A percentile compares a stretch with the other conserved stretches of the same genome.
Conservation (phyloP, 1,140 invertebrate species). For the Zaprionus davidi region DNA sequence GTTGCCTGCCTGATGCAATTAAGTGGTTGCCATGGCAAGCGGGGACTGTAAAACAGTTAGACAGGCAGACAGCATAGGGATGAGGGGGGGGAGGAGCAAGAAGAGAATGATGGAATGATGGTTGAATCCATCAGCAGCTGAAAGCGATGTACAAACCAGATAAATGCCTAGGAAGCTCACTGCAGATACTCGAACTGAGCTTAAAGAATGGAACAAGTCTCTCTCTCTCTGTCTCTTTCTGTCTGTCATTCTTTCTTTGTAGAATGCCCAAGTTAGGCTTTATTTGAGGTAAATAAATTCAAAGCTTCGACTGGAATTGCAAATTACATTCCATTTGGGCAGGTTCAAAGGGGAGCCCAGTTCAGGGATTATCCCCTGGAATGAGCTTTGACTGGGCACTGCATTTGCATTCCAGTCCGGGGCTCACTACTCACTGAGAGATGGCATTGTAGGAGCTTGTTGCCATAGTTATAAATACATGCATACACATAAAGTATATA, state of each 20-base stretch:
- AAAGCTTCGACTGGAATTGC: neutral
- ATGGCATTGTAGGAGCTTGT: neutral
- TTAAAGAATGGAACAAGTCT: too few relatives aligned
- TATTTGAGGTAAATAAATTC: neutral
- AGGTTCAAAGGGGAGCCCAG: neutral
- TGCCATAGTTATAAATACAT: neutral
- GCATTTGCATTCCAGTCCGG: constrained; percentile 2
- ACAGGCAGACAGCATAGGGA: constrained; percentile 6
- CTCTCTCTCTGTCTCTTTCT: too few relatives aligned
- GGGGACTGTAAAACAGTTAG: constrained; percentile 4
- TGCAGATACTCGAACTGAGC: neutral
- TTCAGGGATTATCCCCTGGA: neutral
- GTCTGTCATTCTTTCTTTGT: neutral
- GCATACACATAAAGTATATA: constrained; percentile 1
- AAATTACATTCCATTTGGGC: neutral
- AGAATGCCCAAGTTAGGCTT: neutral
- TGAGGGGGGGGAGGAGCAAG: neutral
- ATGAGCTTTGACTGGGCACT: constrained; percentile 5
- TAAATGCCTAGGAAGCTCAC: neutral
- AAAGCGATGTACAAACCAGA: too few relatives aligned
- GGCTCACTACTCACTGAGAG: neutral
- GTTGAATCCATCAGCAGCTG: neutral
- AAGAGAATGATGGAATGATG: neutral
- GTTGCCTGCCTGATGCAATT: constrained; percentile 40
- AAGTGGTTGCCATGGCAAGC: constrained; percentile 14